Conservation (phyloP, 2,888 invertebrate species). For the Lamproptera curius region DNA sequence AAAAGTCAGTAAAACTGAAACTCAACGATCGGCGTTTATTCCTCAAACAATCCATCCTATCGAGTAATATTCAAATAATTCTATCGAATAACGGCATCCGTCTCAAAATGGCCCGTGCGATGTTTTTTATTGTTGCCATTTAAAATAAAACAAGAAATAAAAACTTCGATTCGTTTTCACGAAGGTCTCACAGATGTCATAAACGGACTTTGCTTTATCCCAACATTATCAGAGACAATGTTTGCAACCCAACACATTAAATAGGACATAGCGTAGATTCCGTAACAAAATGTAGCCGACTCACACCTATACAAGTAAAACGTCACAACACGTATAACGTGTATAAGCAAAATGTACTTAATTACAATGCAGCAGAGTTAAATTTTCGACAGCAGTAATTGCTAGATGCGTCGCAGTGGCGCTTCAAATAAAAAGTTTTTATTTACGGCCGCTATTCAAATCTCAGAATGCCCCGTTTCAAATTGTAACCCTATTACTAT, state of each 20-base stretch:
- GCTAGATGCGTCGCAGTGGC: constrained; percentile 31
- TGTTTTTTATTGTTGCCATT: constrained; percentile 34
- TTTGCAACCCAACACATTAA: constrained; percentile 58
- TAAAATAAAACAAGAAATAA: constrained; percentile 60
- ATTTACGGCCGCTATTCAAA: constrained; percentile 60
- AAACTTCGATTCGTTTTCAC: constrained; percentile 60
- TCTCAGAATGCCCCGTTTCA: constrained; percentile 30
- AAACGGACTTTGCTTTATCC: constrained; percentile 64
- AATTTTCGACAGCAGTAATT: constrained; percentile 24
- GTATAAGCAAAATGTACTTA: constrained; percentile 31
- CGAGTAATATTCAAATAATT: constrained; percentile 8
- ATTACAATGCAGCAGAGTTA: constrained; percentile 8
- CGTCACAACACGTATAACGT: constrained; percentile 28
- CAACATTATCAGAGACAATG: constrained; percentile 65
- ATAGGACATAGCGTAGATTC: constrained; percentile 57
- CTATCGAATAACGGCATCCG: constrained; percentile 2
- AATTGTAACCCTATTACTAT: constrained; percentile 33
- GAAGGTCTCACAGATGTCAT: constrained; percentile 61
- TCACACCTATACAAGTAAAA: constrained; percentile 35
- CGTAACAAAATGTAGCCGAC: constrained; percentile 57
- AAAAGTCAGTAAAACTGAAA: no score
- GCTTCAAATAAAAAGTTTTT: constrained; percentile 59
- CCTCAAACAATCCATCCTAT: background rate
- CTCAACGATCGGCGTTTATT: no score
- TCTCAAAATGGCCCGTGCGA: constrained; percentile 15